Base-by-base conservation (phyloP, 2,888 invertebrate genomes). In the Bembecia ichneumoniformis region DNA sequence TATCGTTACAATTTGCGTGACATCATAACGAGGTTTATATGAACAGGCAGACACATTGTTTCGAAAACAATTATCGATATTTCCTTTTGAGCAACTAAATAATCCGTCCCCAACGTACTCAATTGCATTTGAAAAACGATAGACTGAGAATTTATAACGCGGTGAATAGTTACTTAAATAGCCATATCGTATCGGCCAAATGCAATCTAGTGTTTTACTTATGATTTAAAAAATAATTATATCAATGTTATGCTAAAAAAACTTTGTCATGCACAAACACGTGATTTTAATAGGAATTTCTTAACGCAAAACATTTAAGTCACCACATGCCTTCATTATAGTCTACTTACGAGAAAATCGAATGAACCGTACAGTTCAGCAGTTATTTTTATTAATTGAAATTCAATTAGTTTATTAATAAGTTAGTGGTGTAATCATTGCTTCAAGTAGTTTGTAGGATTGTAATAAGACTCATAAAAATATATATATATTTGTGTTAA, bases 381-480 rank as follows among this genome's bases (percentile, higher is more conserved):
- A 28, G 9, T 28, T 28, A 28, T 9, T 28, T 28, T 28, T 28
- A 28, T 28, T 28, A 9, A 28, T 28, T 28, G 28, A 28, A 28
- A 28, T 28, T 28, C 28, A 7, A 28, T 28, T 28, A 28, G 28
- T 28, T 28, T 28, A 7, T 28, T 7, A 28, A 28, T 28, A 28
- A 28, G 28, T 28, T 9, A 28, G 28, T 28, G 28, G 28, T 28
- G 28, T 65, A 69, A 66, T 62, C 61, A 66, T 73, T 74, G 81
- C 83, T 82, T 80, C 73, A 71, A 71, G 65, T 82, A 80, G 71
- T 58, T 66, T 65, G 62, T 66, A 78, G 70, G 28, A 28, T 28
- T 28, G 9, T 28, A 28, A 28, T 7, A 28, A 28, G 28, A 28
- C 28, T 28, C 28, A 28, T 54, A 59, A 54, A 64, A 59, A 66